A percentile compares a stretch with the other conserved stretches of the same genome.
phyloP scores from a whole-genome alignment of 1,140 invertebrate species.

The Mercenaria mercenaria region DNA sequence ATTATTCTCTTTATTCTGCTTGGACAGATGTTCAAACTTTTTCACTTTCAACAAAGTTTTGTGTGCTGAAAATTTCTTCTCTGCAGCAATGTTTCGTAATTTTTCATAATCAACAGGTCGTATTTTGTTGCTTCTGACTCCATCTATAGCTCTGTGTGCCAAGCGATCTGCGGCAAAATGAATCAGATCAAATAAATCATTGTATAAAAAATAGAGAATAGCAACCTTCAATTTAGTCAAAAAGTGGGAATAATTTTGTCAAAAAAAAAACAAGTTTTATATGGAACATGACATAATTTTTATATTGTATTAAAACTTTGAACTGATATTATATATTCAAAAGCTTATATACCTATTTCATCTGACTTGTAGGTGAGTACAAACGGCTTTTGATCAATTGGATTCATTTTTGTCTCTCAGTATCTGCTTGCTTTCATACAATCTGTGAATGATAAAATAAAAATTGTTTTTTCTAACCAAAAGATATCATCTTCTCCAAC shows the following conservation, averaged over 20 bases:
- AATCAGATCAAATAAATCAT: background rate
- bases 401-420: background rate
- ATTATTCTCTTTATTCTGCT: conserved; percentile 82
- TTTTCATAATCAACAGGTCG: conserved; percentile 82
- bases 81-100: conserved; percentile 76
- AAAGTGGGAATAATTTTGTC: background rate
- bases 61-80: conserved; percentile 81
- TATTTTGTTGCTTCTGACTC: conserved; percentile 82
- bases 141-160: conserved; percentile 76
- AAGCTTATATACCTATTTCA: conserved; percentile 47
- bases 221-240: background rate
- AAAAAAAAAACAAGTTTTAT: background rate
- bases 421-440: background rate
- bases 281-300: background rate
- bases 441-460: background rate
- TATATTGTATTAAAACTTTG: background rate
- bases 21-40: conserved; percentile 82
- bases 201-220: background rate
- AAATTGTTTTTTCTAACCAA: background rate
- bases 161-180: conserved; percentile 74
- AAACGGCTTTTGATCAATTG: conserved; percentile 13
- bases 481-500: background rate
- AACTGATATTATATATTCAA: too few relatives aligned
- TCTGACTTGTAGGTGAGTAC: conserved; percentile 52
- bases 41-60: conserved; percentile 82